phyloP scores from a whole-genome alignment of 2,113 vertebrate genomes.

The Lophius piscatorius region DNA sequence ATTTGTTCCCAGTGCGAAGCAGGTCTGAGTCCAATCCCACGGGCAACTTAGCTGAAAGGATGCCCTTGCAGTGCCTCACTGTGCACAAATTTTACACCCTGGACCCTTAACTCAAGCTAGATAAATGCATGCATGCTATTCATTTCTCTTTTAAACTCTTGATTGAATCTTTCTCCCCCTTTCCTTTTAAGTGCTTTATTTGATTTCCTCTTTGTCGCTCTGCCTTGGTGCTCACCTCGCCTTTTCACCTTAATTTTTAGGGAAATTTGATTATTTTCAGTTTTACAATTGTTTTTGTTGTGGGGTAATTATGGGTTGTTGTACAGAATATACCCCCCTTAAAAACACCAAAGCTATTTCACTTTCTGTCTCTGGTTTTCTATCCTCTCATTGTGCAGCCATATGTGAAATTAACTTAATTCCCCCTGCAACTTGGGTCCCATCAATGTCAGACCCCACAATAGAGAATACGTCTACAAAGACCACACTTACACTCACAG shows the following conservation, averaged over 20 bases:
- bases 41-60: no score
- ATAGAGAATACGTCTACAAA: constrained; percentile 14
- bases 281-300: constrained; percentile 54
- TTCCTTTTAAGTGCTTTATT: constrained; percentile 2
- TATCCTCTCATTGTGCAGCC: constrained; percentile 82
- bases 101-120: constrained; percentile 1
- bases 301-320: constrained; percentile 76
- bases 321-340: constrained; percentile 67
- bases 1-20: no score
- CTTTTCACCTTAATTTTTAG: constrained; percentile 44
- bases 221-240: constrained; percentile 15
- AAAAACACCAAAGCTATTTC: constrained; percentile 8
- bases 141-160: not conserved
- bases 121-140: constrained; percentile 3
- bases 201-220: constrained; percentile 19
- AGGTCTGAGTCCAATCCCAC: no score
- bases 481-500: no score
- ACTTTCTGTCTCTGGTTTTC: constrained; percentile 12
- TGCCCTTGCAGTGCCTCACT: no score
- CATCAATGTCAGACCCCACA: constrained; percentile 71
- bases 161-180: not conserved
- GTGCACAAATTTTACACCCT: no score
- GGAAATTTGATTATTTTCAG: constrained; percentile 62
- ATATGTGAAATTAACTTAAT: constrained; percentile 87
- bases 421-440: constrained; percentile 60